These are phyloP conservation scores for Glossophaga mutica DNA, from an alignment of 2,797 vertebrate genomes.

Conservation along the genomic window DNA sequence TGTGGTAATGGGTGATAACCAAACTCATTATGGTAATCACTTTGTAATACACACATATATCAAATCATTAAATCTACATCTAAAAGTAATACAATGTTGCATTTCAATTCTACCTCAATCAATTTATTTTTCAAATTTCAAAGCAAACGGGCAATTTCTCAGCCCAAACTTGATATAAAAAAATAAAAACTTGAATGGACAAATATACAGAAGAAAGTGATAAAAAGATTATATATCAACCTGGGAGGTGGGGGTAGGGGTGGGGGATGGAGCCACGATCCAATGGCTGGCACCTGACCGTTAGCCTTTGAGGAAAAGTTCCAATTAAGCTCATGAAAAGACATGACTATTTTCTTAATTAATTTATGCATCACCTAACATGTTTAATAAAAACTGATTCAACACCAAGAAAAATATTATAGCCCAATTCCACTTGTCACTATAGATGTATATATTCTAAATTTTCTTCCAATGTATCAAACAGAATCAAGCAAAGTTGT, in stretches of 20 bases:
- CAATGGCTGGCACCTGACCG: background rate
- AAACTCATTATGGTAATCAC: background rate
- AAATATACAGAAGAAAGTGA: background rate
- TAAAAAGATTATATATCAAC: background rate
- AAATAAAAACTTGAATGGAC: background rate
- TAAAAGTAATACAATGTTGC: background rate
- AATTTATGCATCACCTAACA: background rate
- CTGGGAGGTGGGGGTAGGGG: accelerated
- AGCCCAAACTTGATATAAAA: background rate
- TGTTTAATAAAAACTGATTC: background rate
- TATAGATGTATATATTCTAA: background rate
- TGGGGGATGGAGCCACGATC: background rate
- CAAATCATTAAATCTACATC: background rate
- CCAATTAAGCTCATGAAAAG: background rate
- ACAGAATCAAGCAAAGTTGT: background rate
- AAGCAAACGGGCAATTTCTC: background rate
- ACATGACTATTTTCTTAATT: background rate
- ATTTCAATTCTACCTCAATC: background rate
- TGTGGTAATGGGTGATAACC: background rate
- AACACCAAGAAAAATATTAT: background rate
- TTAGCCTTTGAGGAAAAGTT: background rate
- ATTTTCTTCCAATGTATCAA: background rate
- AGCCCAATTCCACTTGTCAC: background rate
- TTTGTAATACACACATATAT: background rate
- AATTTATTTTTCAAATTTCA: background rate